Evolutionary conservation across 2,113 vertebrate genomes (phyloP).

Genomic region (Steatornis caripensis): DNA sequence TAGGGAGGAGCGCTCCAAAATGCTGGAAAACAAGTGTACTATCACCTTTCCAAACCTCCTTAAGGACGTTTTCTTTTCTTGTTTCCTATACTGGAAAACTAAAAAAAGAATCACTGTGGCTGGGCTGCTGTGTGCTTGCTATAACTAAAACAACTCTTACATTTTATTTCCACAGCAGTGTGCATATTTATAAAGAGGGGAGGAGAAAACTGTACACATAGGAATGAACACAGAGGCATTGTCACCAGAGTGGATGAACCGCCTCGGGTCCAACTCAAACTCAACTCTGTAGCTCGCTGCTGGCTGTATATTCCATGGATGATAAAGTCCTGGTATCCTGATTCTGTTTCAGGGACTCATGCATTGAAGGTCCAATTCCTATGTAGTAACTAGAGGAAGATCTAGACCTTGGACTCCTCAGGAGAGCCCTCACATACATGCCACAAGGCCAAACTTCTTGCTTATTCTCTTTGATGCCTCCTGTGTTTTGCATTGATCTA

Average conservation of each 20-base stretch:
- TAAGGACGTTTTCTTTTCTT: not conserved
- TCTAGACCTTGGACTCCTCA: not conserved
- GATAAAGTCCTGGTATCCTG: not conserved
- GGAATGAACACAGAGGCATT: not conserved
- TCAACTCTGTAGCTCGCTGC: not conserved
- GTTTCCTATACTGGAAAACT: not conserved
- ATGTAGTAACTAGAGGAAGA: not conserved
- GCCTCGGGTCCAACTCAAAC: not conserved
- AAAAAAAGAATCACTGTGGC: not conserved
- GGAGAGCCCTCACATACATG: fast-evolving
- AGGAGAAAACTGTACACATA: fast-evolving
- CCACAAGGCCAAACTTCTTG: not conserved
- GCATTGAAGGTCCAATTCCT: not conserved
- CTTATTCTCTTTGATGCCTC: not conserved
- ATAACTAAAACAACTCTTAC: not conserved
- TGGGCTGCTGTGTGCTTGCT: not conserved
- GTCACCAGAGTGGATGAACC: not conserved
- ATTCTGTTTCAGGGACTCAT: not conserved
- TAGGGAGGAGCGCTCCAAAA: not conserved
- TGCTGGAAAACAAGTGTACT: not conserved
- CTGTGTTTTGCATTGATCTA: not conserved
- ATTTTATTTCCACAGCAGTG: not conserved
- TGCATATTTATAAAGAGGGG: not conserved
- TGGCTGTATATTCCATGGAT: not conserved
- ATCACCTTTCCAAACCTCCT: not conserved